Percentiles rank a stretch among this genome's conserved stretches.
Conservation (phyloP, 2,113 vertebrate genomes). For the Notiomystis cincta region DNA sequence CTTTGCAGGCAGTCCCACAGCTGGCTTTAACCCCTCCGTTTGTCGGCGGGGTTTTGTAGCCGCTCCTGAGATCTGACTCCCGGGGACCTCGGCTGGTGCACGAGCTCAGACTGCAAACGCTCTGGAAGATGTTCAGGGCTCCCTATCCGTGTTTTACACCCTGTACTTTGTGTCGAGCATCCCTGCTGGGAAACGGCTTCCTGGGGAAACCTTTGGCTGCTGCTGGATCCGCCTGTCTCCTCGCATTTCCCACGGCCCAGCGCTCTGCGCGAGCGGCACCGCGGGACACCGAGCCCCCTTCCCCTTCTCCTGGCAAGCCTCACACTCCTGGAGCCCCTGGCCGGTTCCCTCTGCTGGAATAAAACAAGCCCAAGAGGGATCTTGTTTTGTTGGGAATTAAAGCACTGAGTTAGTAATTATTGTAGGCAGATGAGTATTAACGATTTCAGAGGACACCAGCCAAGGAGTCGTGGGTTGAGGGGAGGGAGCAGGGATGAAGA, state of each 20-base stretch:
- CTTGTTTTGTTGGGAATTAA: not conserved
- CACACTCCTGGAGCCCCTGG: not conserved
- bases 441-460: not conserved
- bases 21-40: not conserved
- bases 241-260: not conserved
- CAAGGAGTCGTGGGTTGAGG: not conserved
- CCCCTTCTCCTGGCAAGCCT: not conserved
- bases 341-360: not conserved
- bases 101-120: not conserved
- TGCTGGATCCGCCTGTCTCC: not conserved
- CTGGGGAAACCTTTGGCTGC: not conserved
- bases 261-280: not conserved
- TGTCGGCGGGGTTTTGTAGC: not conserved
- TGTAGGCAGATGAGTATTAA: constrained; percentile 4
- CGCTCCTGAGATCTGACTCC: not conserved
- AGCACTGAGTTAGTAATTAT: not conserved
- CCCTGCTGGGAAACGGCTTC: not conserved
- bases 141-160: not conserved
- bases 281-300: not conserved
- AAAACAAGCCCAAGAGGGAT: not conserved
- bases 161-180: not conserved
- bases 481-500: not conserved
- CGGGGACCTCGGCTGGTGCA: not conserved
- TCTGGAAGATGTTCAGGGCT: not conserved
- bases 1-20: not conserved